A percentile compares a stretch with the other conserved stretches of the same genome.
phyloP scores from a whole-genome alignment of 2,797 vertebrate genomes.

The Sus cebifrons region DNA sequence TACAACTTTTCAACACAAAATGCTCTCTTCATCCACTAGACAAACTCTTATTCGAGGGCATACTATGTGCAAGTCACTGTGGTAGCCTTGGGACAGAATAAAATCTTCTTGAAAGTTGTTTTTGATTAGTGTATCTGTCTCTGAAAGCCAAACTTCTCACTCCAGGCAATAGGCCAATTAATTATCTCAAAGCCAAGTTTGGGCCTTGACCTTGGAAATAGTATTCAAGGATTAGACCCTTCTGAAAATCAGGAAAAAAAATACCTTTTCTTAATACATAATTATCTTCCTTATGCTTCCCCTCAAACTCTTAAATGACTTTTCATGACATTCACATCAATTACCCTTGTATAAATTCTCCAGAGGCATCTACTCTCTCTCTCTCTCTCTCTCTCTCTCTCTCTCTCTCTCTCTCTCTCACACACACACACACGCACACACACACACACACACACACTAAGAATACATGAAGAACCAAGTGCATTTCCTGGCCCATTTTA shows the following conservation, averaged over 20 bases:
- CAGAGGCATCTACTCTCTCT: background rate
- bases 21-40: background rate
- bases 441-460: background rate
- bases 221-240: constrained; percentile 51
- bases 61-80: background rate
- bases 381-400: fast-evolving
- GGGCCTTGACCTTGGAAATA: constrained; percentile 70
- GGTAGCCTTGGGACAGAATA: background rate
- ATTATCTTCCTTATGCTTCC: constrained; percentile 50
- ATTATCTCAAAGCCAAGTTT: constrained; percentile 69
- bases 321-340: constrained; percentile 31
- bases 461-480: background rate
- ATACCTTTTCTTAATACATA: background rate
- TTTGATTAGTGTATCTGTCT: constrained; percentile 59
- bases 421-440: background rate
- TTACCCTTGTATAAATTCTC: background rate
- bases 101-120: constrained; percentile 64
- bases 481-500: background rate
- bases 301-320: constrained; percentile 51
- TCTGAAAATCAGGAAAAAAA: background rate
- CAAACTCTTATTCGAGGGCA: background rate
- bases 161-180: constrained; percentile 67
- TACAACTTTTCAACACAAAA: background rate
- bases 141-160: constrained; percentile 60
- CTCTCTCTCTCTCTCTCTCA: too few species aligned